Evolutionary conservation across 2,113 vertebrate genomes (phyloP).

Genomic region (Chiloscyllium plagiosum): DNA sequence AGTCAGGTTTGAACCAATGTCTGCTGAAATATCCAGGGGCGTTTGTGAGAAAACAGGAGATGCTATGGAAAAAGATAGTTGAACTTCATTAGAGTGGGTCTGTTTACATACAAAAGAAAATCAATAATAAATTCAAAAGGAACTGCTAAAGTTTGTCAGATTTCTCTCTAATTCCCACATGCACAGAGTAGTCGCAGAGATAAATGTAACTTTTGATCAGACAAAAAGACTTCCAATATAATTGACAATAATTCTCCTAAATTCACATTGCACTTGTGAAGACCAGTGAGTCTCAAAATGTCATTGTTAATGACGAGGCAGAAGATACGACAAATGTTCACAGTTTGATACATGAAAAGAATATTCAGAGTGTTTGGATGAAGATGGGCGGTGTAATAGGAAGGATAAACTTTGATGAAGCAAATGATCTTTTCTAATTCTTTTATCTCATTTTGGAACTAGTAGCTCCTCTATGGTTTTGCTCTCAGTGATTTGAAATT

Average conservation of each 20-base stretch:
- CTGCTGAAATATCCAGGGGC: slow-evolving; percentile 64
- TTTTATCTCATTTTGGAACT: not conserved
- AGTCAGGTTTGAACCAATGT: slow-evolving; percentile 79
- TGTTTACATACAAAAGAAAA: not conserved
- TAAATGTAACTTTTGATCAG: not conserved
- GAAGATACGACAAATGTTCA: not conserved
- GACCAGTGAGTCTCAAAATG: not conserved
- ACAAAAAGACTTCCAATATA: not conserved
- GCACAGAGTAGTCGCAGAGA: not conserved
- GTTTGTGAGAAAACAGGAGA: slow-evolving; percentile 72
- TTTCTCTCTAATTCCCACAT: not conserved
- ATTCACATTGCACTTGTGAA: not conserved
- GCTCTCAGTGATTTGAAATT: not conserved
- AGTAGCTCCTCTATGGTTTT: not conserved
- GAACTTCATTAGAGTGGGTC: not conserved
- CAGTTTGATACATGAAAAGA: not conserved
- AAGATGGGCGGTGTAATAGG: not conserved
- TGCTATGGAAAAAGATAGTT: slow-evolving; percentile 53
- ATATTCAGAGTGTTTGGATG: not conserved
- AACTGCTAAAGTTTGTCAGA: not conserved
- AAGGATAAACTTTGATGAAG: not conserved
- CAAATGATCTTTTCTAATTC: not conserved
- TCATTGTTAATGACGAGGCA: not conserved
- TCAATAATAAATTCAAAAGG: not conserved
- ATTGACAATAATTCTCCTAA: too few species aligned